Conservation (phyloP, 35 echinoderm and acorn worm genomes). For the Chiridota heheva region DNA sequence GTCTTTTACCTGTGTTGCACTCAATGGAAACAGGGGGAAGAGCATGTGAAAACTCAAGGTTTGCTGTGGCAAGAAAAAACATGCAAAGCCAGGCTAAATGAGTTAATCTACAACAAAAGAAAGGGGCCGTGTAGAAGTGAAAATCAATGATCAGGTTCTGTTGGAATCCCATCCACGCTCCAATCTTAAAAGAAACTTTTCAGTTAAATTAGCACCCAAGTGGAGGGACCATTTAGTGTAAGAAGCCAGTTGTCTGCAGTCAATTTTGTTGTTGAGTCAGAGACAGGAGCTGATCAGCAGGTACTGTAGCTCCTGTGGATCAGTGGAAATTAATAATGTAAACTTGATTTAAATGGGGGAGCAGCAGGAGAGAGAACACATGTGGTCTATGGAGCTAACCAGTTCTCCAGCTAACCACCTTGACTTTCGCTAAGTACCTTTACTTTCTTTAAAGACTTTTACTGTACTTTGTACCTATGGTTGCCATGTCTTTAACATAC, state of each 20-base stretch:
- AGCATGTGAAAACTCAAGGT: constrained; percentile 21
- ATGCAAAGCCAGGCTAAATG: constrained; percentile 1
- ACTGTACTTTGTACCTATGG: no score
- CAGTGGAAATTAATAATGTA: no score
- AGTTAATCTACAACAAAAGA: constrained; percentile 13
- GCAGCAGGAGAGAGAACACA: no score
- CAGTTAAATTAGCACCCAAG: constrained; percentile 1
- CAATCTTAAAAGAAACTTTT: background rate
- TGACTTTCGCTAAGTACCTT: no score
- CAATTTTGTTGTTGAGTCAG: constrained; percentile 13
- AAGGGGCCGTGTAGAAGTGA: background rate
- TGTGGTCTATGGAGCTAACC: no score
- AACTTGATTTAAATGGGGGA: no score
- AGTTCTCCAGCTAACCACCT: no score
- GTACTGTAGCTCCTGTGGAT: no score
- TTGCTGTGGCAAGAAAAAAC: no score
- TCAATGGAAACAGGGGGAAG: background rate
- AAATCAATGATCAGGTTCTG: constrained; percentile 1
- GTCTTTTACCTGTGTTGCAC: background rate
- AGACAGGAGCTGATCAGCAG: no score
- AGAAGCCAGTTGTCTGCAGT: background rate
- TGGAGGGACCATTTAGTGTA: background rate
- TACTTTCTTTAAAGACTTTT: no score
- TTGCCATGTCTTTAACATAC: no score
- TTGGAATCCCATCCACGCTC: background rate